These are phyloP conservation scores for Meloidogyne chitwoodi DNA, from an alignment of 1,140 invertebrate species.

Conservation along the genomic window DNA sequence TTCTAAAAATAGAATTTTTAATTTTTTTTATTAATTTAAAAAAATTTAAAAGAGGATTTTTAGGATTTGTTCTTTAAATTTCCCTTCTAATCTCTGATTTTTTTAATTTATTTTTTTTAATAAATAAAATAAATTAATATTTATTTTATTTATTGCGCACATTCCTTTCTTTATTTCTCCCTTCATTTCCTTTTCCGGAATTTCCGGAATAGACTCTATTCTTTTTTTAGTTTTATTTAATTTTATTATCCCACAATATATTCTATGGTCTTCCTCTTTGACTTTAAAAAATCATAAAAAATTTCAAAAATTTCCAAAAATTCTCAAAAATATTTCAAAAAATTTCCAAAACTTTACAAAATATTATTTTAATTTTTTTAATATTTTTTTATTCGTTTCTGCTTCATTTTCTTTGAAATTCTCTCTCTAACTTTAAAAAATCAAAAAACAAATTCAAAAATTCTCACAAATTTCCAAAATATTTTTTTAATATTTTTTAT, in stretches of 20 bases:
- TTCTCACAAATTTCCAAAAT: not conserved
- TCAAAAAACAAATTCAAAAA: no score
- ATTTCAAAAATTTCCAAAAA: no score
- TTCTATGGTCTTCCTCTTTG: not conserved
- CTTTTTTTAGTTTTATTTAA: not conserved
- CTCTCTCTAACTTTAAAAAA: no score
- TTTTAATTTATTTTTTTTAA: not conserved
- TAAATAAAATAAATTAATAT: not conserved
- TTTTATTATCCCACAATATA: not conserved
- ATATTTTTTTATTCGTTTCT: not conserved
- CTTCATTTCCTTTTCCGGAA: not conserved
- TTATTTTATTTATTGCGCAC: not conserved
- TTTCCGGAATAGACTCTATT: not conserved
- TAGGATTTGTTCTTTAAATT: no score
- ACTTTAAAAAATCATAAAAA: no score
- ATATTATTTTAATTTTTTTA: not conserved
- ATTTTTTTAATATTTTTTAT: not conserved
- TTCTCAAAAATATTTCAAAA: not conserved
- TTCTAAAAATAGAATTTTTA: no score
- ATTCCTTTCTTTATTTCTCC: not conserved
- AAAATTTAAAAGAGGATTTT: no score
- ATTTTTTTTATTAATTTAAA: no score
- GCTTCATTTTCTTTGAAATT: no score
- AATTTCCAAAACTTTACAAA: not conserved
- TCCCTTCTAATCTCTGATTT: not conserved